Conservation (phyloP, 2,113 vertebrate genomes). For the Ellobius talpinus region DNA sequence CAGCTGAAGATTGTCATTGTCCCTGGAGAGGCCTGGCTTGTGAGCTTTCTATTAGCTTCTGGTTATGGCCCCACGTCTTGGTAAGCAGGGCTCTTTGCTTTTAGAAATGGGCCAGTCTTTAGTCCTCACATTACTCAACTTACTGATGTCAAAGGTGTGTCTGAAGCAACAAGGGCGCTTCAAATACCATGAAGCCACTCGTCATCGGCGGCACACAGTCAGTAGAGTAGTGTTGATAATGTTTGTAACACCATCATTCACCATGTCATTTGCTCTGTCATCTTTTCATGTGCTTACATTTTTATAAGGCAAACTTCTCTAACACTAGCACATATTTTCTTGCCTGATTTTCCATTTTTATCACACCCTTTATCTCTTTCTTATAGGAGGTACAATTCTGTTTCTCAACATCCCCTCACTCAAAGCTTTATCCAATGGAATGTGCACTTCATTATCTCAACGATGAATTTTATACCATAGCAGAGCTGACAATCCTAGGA, state of each 20-base stretch:
- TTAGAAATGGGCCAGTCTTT: not conserved
- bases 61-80: not conserved
- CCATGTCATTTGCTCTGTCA: not conserved
- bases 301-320: not conserved
- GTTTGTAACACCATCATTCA: not conserved
- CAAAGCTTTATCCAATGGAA: not conserved
- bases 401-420: not conserved
- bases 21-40: not conserved
- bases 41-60: not conserved
- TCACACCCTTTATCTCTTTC: not conserved
- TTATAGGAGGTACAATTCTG: not conserved
- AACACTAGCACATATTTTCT: not conserved
- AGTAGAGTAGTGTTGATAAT: not conserved
- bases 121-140: not conserved
- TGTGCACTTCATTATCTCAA: not conserved
- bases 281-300: not conserved
- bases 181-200: not conserved
- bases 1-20: not conserved
- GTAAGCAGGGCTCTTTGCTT: not conserved
- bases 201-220: not conserved
- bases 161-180: conserved; percentile 2
- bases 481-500: not conserved
- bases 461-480: not conserved
- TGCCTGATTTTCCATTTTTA: not conserved
- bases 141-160: not conserved